Percentiles rank a stretch among this genome's conserved stretches.
Conservation (phyloP, 2,888 invertebrate species). For the Cantharis rustica region DNA sequence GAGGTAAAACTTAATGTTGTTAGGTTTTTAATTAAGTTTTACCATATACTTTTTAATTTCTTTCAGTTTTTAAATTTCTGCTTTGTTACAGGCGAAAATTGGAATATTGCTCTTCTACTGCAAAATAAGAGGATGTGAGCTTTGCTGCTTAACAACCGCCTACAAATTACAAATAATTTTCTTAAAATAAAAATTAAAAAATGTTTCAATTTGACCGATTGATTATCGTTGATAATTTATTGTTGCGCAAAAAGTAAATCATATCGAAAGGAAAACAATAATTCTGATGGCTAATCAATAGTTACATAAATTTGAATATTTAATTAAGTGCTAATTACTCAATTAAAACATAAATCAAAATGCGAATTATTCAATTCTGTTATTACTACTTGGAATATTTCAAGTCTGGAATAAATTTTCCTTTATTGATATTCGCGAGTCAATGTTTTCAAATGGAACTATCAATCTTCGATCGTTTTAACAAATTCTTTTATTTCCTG, state of each 20-base stretch:
- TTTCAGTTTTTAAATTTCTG: neutral
- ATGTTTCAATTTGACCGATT: too few species aligned
- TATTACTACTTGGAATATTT: neutral
- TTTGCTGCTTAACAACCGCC: too few species aligned
- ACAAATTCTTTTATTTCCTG: conserved; percentile 3
- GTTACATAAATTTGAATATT: neutral
- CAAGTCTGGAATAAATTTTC: neutral
- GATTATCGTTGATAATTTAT: neutral
- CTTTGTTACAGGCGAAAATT: neutral
- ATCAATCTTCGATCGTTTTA: conserved; percentile 2
- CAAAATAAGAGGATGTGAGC: neutral
- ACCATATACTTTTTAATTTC: too few species aligned
- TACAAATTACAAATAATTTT: too few species aligned
- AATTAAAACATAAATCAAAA: neutral
- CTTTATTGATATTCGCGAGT: conserved; percentile 3
- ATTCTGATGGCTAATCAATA: neutral
- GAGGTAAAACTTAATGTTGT: neutral
- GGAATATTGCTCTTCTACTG: too few species aligned
- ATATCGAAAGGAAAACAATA: neutral
- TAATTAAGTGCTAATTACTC: neutral
- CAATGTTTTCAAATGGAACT: conserved; percentile 3
- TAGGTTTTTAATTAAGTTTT: neutral
- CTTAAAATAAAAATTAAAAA: too few species aligned
- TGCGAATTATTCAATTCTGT: neutral
- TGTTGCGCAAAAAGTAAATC: neutral